These are phyloP conservation scores for Rissa tridactyla DNA, from an alignment of 2,113 vertebrate species.

Conservation along the genomic window DNA sequence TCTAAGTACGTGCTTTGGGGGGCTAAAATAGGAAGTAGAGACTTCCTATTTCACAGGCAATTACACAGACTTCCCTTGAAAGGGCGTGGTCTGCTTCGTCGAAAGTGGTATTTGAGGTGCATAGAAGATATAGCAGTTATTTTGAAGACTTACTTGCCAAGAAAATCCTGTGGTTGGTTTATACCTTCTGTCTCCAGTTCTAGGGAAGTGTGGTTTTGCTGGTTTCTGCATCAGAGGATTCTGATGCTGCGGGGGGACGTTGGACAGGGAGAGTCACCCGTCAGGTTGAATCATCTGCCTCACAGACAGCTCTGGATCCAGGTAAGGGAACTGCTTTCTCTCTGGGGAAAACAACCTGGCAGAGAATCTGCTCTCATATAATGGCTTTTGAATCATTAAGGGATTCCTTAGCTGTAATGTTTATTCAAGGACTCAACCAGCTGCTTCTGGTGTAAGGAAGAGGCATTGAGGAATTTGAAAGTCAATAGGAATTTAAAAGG, in stretches of 20 bases:
- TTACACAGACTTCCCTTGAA: not conserved
- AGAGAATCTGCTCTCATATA: not conserved
- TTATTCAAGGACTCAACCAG: not conserved
- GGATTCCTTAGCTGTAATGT: not conserved
- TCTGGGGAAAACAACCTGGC: not conserved
- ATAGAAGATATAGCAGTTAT: not conserved
- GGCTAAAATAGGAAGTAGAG: constrained; percentile 37
- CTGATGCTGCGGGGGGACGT: not conserved
- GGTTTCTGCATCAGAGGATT: not conserved
- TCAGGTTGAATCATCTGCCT: not conserved
- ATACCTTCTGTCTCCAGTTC: not conserved
- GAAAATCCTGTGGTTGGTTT: not conserved
- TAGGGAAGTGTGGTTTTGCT: not conserved
- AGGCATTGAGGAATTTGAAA: not conserved
- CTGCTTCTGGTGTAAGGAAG: not conserved
- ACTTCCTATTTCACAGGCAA: constrained; percentile 8
- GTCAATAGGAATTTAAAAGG: not conserved
- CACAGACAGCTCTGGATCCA: not conserved
- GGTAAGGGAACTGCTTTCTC: not conserved
- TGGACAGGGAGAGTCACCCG: not conserved
- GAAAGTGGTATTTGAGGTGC: not conserved
- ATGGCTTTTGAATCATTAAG: not conserved
- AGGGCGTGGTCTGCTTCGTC: not conserved
- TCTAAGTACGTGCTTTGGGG: not conserved
- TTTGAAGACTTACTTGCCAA: not conserved